phyloP scores from a whole-genome alignment of 2,888 invertebrate genomes.

The Rutpela maculata region DNA sequence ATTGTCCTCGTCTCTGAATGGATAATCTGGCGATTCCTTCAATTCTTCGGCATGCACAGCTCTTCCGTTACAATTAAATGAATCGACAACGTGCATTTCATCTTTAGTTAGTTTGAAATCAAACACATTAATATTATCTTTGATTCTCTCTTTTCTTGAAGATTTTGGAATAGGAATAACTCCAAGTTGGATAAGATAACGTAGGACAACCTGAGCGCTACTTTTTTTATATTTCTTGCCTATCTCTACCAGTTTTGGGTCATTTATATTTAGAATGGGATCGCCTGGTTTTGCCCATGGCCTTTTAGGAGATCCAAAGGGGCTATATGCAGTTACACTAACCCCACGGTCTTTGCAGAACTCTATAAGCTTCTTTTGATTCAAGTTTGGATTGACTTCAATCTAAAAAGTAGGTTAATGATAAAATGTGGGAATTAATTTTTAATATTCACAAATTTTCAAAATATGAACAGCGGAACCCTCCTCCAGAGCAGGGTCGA shows the following conservation, averaged over 20 bases:
- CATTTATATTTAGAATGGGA: slow-evolving; percentile 76
- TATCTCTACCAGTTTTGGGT: slow-evolving; percentile 78
- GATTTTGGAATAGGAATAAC: slow-evolving; percentile 79
- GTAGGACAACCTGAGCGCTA: slow-evolving; percentile 82
- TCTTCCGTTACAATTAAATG: slow-evolving; percentile 71
- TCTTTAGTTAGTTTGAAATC: slow-evolving; percentile 76
- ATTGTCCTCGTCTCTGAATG: slow-evolving; percentile 66
- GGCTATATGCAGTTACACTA: slow-evolving; percentile 85
- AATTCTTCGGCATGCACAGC: slow-evolving; percentile 66
- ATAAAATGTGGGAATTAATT: not conserved
- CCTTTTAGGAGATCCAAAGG: slow-evolving; percentile 85
- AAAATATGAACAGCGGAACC: too few relatives aligned
- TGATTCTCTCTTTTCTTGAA: slow-evolving; percentile 75
- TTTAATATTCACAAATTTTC: not conserved
- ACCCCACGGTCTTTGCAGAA: slow-evolving; percentile 81
- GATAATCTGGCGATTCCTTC: slow-evolving; percentile 67
- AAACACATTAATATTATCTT: slow-evolving; percentile 77
- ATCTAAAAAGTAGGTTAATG: slow-evolving; percentile 75
- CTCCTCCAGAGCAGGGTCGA: too few relatives aligned
- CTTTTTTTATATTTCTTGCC: slow-evolving; percentile 82
- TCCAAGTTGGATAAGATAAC: slow-evolving; percentile 75
- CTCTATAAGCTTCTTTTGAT: slow-evolving; percentile 81
- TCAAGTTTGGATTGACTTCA: slow-evolving; percentile 80
- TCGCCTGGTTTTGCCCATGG: slow-evolving; percentile 83
- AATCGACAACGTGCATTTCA: slow-evolving; percentile 75